These are phyloP conservation scores for Synanthedon tipuliformis DNA, from an alignment of 2,888 invertebrate genomes.

Conservation along the genomic window DNA sequence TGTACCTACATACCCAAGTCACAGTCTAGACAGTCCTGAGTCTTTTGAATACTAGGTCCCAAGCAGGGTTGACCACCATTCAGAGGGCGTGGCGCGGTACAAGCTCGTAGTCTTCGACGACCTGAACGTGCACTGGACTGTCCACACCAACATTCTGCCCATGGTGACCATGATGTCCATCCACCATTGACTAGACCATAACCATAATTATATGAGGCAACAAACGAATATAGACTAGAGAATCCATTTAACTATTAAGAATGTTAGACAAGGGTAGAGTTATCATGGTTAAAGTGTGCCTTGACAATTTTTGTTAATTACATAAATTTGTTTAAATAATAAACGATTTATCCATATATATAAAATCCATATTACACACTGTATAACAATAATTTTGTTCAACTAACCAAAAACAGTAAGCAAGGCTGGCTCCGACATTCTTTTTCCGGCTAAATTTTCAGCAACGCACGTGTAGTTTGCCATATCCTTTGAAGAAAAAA, in stretches of 20 bases:
- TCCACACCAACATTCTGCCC: conserved; percentile 88
- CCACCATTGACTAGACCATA: conserved; percentile 86
- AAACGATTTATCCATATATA: background rate
- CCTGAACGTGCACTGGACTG: conserved; percentile 72
- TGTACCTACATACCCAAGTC: conserved; percentile 59
- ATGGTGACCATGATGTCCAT: conserved; percentile 93
- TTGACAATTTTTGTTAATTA: background rate
- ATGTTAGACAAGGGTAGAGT: too few species aligned
- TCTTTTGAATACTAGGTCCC: conserved; percentile 85
- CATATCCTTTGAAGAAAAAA: conserved; percentile 70
- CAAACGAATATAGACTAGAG: too few species aligned
- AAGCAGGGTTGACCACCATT: conserved; percentile 90
- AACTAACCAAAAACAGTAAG: conserved; percentile 91
- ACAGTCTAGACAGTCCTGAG: conserved; percentile 82
- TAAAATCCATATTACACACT: too few species aligned
- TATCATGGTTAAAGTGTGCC: background rate
- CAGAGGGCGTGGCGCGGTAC: conserved; percentile 89
- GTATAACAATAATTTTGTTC: background rate
- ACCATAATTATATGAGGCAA: too few species aligned
- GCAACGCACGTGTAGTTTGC: conserved; percentile 97
- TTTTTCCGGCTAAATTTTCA: conserved; percentile 89
- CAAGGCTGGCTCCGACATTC: conserved; percentile 86
- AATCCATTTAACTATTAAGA: too few species aligned
- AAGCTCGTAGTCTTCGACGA: conserved; percentile 83
- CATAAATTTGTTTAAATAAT: background rate